phyloP scores from a whole-genome alignment of 1,140 invertebrate genomes.

The Drosophila littoralis region DNA sequence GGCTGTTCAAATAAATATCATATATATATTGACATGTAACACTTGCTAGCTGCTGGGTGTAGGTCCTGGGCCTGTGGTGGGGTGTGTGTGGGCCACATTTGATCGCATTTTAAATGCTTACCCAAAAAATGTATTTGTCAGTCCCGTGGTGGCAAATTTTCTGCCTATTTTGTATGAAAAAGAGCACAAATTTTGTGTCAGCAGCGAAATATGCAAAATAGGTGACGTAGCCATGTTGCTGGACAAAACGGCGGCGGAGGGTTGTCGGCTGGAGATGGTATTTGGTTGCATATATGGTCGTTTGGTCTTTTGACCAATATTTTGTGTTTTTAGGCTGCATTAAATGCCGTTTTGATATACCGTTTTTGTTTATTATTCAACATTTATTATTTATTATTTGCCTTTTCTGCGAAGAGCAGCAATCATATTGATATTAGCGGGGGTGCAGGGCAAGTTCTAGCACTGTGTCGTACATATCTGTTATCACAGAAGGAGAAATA shows the following conservation, averaged over 20 bases:
- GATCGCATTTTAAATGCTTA: constrained; percentile 54
- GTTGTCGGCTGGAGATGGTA: background rate
- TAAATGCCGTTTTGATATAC: constrained; percentile 36
- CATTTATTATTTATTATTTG: constrained; percentile 55
- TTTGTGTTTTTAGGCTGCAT: constrained; percentile 33
- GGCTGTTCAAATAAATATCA: constrained; percentile 46
- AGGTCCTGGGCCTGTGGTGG: background rate
- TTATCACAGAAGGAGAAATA: constrained; percentile 24
- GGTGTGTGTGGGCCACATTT: constrained; percentile 31
- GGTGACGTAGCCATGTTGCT: constrained; percentile 13
- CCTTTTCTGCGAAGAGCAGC: constrained; percentile 1
- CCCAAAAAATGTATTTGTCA: constrained; percentile 31
- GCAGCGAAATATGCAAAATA: constrained; percentile 53
- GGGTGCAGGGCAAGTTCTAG: background rate
- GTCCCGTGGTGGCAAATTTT: constrained; percentile 25
- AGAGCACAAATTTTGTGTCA: constrained; percentile 22
- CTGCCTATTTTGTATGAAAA: background rate
- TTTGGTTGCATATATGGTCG: constrained; percentile 14
- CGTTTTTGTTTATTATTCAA: constrained; percentile 21
- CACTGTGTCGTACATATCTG: constrained; percentile 17
- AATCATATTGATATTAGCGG: constrained; percentile 25
- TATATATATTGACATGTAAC: constrained; percentile 42
- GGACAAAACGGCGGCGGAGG: background rate
- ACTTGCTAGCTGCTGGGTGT: constrained; percentile 3
- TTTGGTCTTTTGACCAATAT: constrained; percentile 37